Evolutionary conservation across 2,888 invertebrate genomes (phyloP).

Genomic region (Drosophila mayaguana): DNA sequence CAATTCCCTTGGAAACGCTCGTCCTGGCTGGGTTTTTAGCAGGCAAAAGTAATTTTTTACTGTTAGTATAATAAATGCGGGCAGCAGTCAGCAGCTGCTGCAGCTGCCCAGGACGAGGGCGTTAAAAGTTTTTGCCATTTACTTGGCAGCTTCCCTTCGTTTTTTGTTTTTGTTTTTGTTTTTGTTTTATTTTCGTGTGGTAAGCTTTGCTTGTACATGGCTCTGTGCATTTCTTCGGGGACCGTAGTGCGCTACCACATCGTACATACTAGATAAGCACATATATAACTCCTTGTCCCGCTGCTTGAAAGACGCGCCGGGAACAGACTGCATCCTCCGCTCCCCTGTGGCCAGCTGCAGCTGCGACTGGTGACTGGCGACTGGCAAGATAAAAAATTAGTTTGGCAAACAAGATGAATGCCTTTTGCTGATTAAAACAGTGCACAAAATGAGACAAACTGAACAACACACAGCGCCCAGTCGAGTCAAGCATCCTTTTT

Average conservation of each 20-base stretch:
- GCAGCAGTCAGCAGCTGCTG: conserved; percentile 40
- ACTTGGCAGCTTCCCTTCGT: conserved; percentile 56
- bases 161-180: conserved; percentile 7
- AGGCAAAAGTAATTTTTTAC: conserved; percentile 77
- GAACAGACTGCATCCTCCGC: conserved; percentile 24
- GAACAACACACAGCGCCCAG: conserved; percentile 14
- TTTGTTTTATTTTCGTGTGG: conserved; percentile 5
- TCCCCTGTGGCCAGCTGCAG: conserved; percentile 20
- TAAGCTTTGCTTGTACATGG: conserved; percentile 15
- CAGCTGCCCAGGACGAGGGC: conserved; percentile 61
- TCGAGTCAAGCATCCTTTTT: neutral
- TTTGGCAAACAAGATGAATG: conserved; percentile 83
- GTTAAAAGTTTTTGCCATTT: conserved; percentile 74
- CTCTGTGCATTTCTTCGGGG: conserved; percentile 73
- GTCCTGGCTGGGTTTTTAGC: conserved; percentile 46
- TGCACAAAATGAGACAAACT: conserved; percentile 42
- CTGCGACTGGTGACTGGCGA: conserved; percentile 62
- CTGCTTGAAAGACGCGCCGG: conserved; percentile 71
- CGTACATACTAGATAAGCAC: conserved; percentile 38
- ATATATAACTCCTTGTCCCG: conserved; percentile 62
- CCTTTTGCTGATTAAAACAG: conserved; percentile 83
- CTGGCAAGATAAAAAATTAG: conserved; percentile 79
- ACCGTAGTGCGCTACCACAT: conserved; percentile 44
- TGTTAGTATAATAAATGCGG: conserved; percentile 79
- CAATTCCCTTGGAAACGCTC: conserved; percentile 64